These are phyloP conservation scores for Mormyrus proboscirostris DNA, from an alignment of 2,797 vertebrate genomes.

Conservation along the genomic window DNA sequence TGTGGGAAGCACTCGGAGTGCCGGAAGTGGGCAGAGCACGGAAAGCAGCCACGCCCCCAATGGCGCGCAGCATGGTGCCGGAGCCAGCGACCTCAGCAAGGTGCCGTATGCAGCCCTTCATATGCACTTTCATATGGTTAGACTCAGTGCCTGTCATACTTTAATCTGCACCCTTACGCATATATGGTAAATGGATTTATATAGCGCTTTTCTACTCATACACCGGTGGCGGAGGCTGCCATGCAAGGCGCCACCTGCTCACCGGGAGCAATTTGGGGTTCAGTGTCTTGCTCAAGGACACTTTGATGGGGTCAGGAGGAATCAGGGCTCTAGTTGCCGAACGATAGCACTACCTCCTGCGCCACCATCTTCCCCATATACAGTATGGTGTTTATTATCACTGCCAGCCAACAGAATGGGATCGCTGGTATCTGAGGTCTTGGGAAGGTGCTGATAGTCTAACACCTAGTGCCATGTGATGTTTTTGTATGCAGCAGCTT, in stretches of 20 bases:
- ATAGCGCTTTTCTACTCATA: too few species aligned
- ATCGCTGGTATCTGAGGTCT: background rate
- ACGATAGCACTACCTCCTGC: too few species aligned
- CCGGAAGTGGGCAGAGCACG: conserved; percentile 89
- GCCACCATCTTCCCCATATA: too few species aligned
- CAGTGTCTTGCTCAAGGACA: too few species aligned
- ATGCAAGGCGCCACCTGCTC: too few species aligned
- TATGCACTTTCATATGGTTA: background rate
- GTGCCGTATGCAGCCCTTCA: background rate
- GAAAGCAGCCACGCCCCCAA: conserved; percentile 71
- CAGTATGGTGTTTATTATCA: background rate
- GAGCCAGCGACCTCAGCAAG: background rate
- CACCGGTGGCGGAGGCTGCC: too few species aligned
- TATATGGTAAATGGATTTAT: background rate
- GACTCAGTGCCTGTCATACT: background rate
- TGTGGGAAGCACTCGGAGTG: conserved; percentile 87
- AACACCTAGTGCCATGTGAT: background rate
- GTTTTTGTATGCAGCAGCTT: conserved; percentile 43
- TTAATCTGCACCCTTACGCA: background rate
- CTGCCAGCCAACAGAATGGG: background rate
- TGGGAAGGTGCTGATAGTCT: background rate
- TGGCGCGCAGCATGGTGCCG: conserved; percentile 40
- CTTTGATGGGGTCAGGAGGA: too few species aligned
- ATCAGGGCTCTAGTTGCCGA: too few species aligned
- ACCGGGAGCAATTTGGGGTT: too few species aligned